Conservation (phyloP, 2,888 invertebrate genomes). For the Sceliomorpha sp. region DNA sequence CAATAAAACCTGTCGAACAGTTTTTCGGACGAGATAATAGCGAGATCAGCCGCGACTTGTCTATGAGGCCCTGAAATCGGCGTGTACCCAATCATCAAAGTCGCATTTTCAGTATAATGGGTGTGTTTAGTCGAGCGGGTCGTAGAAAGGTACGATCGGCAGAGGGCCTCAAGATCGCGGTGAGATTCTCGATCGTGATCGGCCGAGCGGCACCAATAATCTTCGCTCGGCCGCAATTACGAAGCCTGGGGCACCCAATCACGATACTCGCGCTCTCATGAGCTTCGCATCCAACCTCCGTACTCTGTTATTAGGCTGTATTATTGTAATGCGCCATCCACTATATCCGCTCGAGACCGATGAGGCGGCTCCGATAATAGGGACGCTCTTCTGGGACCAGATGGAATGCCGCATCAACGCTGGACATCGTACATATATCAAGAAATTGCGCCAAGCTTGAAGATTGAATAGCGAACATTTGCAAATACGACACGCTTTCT, state of each 20-base stretch:
- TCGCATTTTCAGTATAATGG: conserved; percentile 78
- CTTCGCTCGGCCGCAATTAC: conserved; percentile 76
- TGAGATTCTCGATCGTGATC: conserved; percentile 59
- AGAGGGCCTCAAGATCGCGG: conserved; percentile 70
- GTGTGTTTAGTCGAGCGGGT: conserved; percentile 70
- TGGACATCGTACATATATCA: conserved; percentile 50
- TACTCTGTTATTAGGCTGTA: conserved; percentile 78
- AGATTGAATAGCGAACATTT: conserved; percentile 45
- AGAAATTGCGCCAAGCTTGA: conserved; percentile 29
- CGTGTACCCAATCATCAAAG: conserved; percentile 77
- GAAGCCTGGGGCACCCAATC: conserved; percentile 73
- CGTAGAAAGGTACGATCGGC: conserved; percentile 50
- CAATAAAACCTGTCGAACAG: conserved; percentile 47
- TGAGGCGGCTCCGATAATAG: conserved; percentile 62
- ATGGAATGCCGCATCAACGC: conserved; percentile 37
- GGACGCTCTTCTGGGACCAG: conserved; percentile 29
- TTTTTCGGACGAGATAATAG: conserved; percentile 13
- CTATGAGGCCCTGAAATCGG: conserved; percentile 32
- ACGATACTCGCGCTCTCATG: conserved; percentile 45
- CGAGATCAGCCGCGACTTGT: conserved; percentile 14
- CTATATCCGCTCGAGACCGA: conserved; percentile 64
- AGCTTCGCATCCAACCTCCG: conserved; percentile 52
- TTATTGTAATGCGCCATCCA: conserved; percentile 75
- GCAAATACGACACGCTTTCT: conserved; percentile 43
- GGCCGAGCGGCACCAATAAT: conserved; percentile 73